These are phyloP conservation scores for Lutraria rhynchaena DNA, from an alignment of 1,140 invertebrate genomes.

Conservation along the genomic window DNA sequence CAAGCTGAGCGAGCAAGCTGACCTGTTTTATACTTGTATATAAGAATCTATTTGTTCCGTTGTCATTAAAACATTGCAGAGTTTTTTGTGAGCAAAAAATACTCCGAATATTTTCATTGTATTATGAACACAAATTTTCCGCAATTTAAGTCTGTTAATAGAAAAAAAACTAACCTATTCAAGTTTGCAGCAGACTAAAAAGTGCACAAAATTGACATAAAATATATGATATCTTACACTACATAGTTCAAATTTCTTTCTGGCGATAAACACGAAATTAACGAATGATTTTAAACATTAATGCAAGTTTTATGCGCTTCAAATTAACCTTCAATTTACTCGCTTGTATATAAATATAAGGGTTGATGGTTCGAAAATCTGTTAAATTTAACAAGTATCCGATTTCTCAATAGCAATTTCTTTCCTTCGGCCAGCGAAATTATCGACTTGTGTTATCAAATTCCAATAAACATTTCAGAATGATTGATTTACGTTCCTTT, in stretches of 20 bases:
- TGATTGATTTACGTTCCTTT: conserved; percentile 57
- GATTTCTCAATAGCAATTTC: conserved; percentile 26
- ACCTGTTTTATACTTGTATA: too few species aligned
- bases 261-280: conserved; percentile 31
- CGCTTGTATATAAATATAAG: conserved; percentile 29
- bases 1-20: too few species aligned
- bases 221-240: too few species aligned
- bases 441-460: conserved; percentile 52
- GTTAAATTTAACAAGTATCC: conserved; percentile 49
- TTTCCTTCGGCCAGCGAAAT: conserved; percentile 30
- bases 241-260: background rate
- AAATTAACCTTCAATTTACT: conserved; percentile 47
- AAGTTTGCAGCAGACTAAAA: too few species aligned
- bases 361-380: conserved; percentile 31
- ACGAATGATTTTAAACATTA: conserved; percentile 29
- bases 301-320: conserved; percentile 32
- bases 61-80: too few species aligned
- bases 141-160: too few species aligned
- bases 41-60: too few species aligned
- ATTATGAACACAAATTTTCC: too few species aligned
- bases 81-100: too few species aligned
- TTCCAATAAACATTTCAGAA: conserved; percentile 50
- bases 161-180: too few species aligned
- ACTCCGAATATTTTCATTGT: too few species aligned
- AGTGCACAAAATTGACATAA: too few species aligned